phyloP scores from a whole-genome alignment of 2,113 vertebrate genomes.

The Malurus elegans region DNA sequence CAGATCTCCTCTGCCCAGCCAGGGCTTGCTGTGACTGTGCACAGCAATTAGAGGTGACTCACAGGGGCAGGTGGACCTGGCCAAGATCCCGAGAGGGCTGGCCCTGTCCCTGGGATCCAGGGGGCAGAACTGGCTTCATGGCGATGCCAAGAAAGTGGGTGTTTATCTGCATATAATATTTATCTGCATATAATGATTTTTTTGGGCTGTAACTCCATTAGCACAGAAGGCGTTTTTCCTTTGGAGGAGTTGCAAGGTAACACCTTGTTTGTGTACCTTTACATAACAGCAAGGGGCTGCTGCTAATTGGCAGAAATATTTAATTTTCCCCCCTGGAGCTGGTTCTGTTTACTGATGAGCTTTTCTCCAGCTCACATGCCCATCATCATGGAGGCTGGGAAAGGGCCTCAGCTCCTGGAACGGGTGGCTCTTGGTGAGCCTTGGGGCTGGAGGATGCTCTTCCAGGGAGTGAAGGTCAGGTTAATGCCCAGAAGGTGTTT shows the following conservation, averaged over 20 bases:
- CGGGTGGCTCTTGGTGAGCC: fast-evolving
- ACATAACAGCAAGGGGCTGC: background rate
- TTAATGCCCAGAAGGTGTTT: background rate
- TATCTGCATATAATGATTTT: background rate
- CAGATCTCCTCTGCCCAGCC: background rate
- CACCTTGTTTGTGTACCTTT: background rate
- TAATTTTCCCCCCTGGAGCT: background rate
- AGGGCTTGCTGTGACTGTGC: background rate
- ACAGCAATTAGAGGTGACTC: background rate
- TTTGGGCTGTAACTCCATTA: background rate
- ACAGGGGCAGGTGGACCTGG: background rate
- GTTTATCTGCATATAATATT: background rate
- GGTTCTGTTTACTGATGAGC: background rate
- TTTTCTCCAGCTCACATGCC: background rate
- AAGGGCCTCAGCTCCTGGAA: background rate
- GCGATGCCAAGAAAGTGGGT: background rate
- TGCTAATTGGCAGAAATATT: background rate
- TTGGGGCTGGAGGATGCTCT: background rate
- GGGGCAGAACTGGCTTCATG: background rate
- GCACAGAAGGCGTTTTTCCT: background rate
- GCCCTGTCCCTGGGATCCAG: background rate
- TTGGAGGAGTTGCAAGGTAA: background rate
- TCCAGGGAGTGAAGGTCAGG: background rate
- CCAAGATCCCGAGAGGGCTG: background rate
- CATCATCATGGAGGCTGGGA: fast-evolving